phyloP scores from a whole-genome alignment of 2,797 vertebrate genomes.

The Simalia tracyae region DNA sequence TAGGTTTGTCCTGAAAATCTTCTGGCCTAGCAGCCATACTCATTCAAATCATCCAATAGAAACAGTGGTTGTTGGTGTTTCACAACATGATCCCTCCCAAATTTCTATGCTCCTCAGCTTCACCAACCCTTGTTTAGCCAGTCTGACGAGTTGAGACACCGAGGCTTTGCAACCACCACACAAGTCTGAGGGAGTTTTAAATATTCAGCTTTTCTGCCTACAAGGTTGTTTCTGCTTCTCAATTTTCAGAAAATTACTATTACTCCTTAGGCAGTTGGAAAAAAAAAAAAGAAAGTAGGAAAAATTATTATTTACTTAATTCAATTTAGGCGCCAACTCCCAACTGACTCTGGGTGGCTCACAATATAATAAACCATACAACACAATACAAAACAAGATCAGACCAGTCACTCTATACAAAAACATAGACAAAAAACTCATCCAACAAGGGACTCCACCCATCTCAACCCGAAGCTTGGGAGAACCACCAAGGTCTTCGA shows the following conservation, averaged over 20 bases:
- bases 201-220: background rate
- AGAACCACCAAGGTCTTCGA: background rate
- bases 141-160: background rate
- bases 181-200: slow-evolving; percentile 1
- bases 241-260: background rate
- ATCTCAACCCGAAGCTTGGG: background rate
- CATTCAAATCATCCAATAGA: slow-evolving; percentile 6
- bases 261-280: background rate
- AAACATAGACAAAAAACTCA: background rate
- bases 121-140: slow-evolving; percentile 14
- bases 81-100: slow-evolving; percentile 14
- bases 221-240: background rate
- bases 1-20: background rate
- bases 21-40: background rate
- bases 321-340: background rate
- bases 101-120: slow-evolving; percentile 16
- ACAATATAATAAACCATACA: background rate
- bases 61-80: slow-evolving; percentile 44
- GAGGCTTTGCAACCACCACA: background rate
- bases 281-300: background rate
- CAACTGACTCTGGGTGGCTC: background rate
- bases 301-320: background rate
- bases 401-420: background rate
- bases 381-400: background rate
- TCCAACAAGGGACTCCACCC: background rate